Evolutionary conservation across 2,797 vertebrate species (phyloP), one percentile per base, ranked within the genome.

Genomic region (Amniataba percoides): DNA sequence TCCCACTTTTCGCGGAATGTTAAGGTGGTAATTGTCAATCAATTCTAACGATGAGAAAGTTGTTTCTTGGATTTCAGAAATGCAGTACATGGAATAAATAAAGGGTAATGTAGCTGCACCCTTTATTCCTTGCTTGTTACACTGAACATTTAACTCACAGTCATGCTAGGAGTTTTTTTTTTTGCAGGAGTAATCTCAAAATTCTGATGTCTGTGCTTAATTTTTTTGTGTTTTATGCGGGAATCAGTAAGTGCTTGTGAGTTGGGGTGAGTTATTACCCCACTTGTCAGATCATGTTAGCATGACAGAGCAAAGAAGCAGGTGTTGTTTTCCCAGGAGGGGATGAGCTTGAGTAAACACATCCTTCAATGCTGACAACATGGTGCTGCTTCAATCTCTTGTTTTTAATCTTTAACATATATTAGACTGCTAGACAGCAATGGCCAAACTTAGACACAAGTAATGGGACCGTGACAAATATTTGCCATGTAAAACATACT

Each of bases 261-360:
- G n/a, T n/a, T n/a, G n/a, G n/a, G n/a, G 51, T 76, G 63, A 57
- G 49, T 86, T 82, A 80, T 84, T 73, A 77, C 61, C 73, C 66
- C 60, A 82, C 77, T 69, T 93, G 86, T 89, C 84, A 68, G 74
- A 73, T 88, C 82, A 55, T 81, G 65, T 89, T 90, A 80, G 27
- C n/a, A 21, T 78, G 67, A 73, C 34, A 61, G 60, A 77, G 75
- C 72, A 82, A 87, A 83, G 87, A 86, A 81, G 83, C 93, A 94
- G 93, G 93, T 95, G 91, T 81, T 89, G 74, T 80, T 88, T 75
- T 80, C 73, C 78, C 78, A 56, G 76, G 60, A 84, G 80, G 71
- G 19, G 74, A 82, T 48, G 55, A 77, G 40, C 77, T 65, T 67
- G 68, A 36, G 75, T 87, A 93, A 94, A 93, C 88, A 89, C 82